phyloP scores from a whole-genome alignment of 2,797 vertebrate genomes.

The Channallabes apus region DNA sequence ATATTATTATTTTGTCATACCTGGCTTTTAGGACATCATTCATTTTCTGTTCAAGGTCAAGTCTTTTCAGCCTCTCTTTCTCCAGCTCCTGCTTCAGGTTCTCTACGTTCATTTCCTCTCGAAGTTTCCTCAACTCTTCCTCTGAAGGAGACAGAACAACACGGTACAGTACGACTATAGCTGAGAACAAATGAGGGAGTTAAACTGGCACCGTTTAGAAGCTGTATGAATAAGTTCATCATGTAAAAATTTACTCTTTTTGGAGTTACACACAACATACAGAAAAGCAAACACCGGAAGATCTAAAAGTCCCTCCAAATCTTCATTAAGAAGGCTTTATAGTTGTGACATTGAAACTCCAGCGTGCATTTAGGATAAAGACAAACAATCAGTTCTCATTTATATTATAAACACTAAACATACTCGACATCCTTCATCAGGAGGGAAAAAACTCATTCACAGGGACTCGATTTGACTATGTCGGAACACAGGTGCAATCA shows the following conservation, averaged over 20 bases:
- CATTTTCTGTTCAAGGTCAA: conserved; percentile 89
- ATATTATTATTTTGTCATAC: conserved; percentile 62
- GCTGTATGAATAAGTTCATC: not conserved
- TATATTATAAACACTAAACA: not conserved
- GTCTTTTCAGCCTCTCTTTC: conserved; percentile 82
- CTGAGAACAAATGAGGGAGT: conserved; percentile 11
- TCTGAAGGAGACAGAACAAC: conserved; percentile 71
- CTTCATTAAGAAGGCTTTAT: not conserved
- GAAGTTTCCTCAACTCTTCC: conserved; percentile 91
- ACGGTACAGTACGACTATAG: not conserved
- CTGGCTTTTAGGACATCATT: conserved; percentile 82
- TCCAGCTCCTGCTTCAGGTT: conserved; percentile 87
- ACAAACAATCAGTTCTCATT: not conserved
- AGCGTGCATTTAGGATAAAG: not conserved
- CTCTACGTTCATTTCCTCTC: conserved; percentile 88
- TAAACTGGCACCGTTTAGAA: conserved; percentile 3
- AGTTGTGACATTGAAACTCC: not conserved
- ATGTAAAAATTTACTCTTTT: not conserved
- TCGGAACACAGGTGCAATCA: not conserved
- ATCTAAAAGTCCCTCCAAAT: not conserved
- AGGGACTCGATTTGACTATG: not conserved
- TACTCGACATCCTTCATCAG: not conserved
- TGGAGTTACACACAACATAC: not conserved
- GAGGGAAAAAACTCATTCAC: not conserved
- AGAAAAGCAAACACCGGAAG: not conserved